These are phyloP conservation scores for Mus spretus DNA, from an alignment of 2,797 vertebrate genomes.

Conservation along the genomic window DNA sequence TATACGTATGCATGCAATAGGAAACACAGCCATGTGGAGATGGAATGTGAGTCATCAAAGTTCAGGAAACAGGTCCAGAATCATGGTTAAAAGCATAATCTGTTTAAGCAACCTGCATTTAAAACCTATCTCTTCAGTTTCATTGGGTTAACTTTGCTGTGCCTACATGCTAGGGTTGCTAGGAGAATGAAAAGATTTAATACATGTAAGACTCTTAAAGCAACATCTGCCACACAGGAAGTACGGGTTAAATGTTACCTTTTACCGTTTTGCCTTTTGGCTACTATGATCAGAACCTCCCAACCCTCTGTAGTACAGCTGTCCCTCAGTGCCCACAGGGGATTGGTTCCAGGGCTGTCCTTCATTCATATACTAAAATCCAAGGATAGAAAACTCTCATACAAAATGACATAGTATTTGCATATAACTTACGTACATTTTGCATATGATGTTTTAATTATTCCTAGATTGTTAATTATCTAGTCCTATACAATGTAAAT, in stretches of 20 bases:
- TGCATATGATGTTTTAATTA: neutral
- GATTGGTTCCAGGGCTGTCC: neutral
- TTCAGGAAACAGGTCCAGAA: neutral
- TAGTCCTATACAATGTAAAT: neutral
- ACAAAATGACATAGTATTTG: neutral
- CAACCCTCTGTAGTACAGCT: neutral
- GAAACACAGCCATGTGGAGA: neutral
- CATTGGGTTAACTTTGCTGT: neutral
- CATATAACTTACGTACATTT: neutral
- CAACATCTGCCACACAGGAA: constrained; percentile 49
- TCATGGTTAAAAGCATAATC: neutral
- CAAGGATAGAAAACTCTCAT: neutral
- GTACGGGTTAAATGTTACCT: constrained; percentile 53
- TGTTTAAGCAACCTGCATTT: neutral
- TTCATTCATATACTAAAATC: neutral
- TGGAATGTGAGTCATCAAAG: neutral
- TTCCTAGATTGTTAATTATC: neutral
- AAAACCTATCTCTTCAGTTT: neutral
- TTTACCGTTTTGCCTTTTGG: neutral
- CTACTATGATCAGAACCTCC: constrained; percentile 37
- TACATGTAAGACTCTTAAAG: constrained; percentile 18
- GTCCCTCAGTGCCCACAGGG: neutral
- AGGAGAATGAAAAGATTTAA: constrained; percentile 32
- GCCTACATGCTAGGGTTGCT: neutral
- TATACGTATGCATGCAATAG: neutral